Evolutionary conservation across 2,888 invertebrate genomes (phyloP).

Genomic region (Andrena bicolor): DNA sequence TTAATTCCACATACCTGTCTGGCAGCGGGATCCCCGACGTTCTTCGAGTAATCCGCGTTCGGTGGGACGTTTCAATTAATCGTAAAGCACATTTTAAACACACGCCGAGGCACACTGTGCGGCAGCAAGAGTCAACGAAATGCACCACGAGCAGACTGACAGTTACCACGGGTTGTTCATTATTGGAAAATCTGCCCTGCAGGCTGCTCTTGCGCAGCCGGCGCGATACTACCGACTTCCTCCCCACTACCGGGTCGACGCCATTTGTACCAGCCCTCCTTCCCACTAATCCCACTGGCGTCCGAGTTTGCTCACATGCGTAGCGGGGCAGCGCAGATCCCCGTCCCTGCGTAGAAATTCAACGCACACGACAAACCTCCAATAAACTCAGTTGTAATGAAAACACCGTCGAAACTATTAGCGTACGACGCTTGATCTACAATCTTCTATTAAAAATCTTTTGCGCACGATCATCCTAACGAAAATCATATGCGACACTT

Average conservation of each 20-base stretch:
- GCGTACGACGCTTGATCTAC: background rate
- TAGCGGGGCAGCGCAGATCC: conserved; percentile 28
- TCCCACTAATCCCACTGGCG: conserved; percentile 16
- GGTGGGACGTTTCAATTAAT: conserved; percentile 52
- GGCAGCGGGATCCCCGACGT: conserved; percentile 36
- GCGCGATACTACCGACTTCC: conserved; percentile 75
- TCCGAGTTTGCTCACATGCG: conserved; percentile 36
- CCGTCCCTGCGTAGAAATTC: background rate
- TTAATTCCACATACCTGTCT: conserved; percentile 51
- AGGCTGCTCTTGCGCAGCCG: conserved; percentile 80
- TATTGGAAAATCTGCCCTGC: conserved; percentile 72
- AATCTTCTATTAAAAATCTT: background rate
- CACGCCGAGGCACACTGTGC: conserved; percentile 70
- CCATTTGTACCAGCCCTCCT: conserved; percentile 68
- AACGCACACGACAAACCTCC: background rate
- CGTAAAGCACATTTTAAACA: conserved; percentile 69
- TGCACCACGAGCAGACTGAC: conserved; percentile 73
- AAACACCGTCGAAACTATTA: background rate
- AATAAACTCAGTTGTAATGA: background rate
- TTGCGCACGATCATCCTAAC: background rate
- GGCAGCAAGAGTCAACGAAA: conserved; percentile 70
- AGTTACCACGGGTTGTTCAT: conserved; percentile 75
- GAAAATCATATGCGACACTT: background rate
- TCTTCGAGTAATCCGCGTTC: conserved; percentile 72
- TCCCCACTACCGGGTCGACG: conserved; percentile 70